Evolutionary conservation across 2,113 vertebrate genomes (phyloP), one percentile per base, ranked within the genome.

Genomic region (Bubo scandiacus): DNA sequence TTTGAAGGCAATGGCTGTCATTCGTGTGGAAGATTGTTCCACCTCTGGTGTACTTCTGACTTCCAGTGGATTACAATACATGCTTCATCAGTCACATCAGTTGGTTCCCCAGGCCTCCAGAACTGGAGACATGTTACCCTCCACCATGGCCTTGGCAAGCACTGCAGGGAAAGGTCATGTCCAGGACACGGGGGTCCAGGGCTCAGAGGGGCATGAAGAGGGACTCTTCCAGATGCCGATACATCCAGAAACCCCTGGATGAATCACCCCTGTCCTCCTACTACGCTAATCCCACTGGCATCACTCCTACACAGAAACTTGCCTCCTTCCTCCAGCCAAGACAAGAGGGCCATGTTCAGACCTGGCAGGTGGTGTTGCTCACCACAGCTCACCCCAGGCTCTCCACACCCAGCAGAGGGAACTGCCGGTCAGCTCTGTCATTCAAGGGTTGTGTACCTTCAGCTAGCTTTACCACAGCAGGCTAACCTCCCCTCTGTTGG

Each of bases 291-390:
- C 21, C 21, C 6, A 15, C 2, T 26, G 36, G 6, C 22, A 67
- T 6, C n/a, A 74, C 2, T 45, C 34, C 29, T 21, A 9, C 2
- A 5, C 23, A 23, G 43, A 82, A 71, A 65, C n/a, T 29, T 22
- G 9, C 34, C 16, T 52, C 52, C 43, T 61, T 74, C 22, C 47
- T 68, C 8, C 40, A 55, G 61, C 40, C 61, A 13, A 30, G n/a
- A 23, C 1, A 10, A 74, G 11, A 58, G 11, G 10, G 30, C 40
- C 1, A 0, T 9, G 47, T 29, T 52, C 32, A 36, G 36, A 34
- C 12, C 26, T 1, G 1, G 14, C 63, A 49, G 70, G 1, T 2
- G 25, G 36, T 71, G 43, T 36, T 43, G 27, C 23, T 52, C 42
- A 38, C 36, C 0, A 0, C 62, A 63, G 77, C 38, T 54, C 45